Evolutionary conservation across 1,140 invertebrate genomes (phyloP), one percentile per base, ranked within the genome.

Genomic region (Coelopa frigida): DNA sequence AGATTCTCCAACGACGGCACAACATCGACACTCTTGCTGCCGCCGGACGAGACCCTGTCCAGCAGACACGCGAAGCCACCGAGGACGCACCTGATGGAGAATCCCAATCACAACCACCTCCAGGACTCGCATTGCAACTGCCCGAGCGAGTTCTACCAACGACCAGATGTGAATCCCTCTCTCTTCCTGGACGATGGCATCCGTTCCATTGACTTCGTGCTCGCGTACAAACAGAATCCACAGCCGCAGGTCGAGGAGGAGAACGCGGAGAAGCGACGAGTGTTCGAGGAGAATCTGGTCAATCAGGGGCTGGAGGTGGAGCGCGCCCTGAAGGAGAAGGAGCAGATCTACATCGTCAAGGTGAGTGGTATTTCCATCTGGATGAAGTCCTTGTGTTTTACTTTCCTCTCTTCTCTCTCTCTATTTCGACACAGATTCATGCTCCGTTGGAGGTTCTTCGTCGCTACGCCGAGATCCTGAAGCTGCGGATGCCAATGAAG

Each of bases 401-500:
- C 5, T 11, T n/a, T n/a, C n/a, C n/a, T n/a, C n/a, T n/a, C n/a
- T n/a, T n/a, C n/a, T n/a, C n/a, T n/a, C n/a, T n/a, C n/a, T 17
- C 26, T 39, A 39, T 44, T 46, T 45, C 12, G 18, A 38, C 72
- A 61, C 52, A 90, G 78, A 81, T 97, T 48, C 89, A 95, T 71
- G 87, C 88, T 4, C 88, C 94, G 0, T 75, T 81, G 57, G 77
- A 85, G 61, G 88, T 98, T 4, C 69, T 98, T 35, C 78, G 82
- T 51, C 79, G 88, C 55, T 96, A 97, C 73, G 85, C 89, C 42
- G 94, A 98, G 73, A 84, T 97, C 56, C 76, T 96, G 54, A 94
- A 94, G 68, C 76, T 98, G 22, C 81, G 92, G 70, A 87, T 97
- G 85, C 92, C 94, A 11, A 92, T 98, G 81, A 90, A 88, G 76